Evolutionary conservation across 2,888 invertebrate genomes (phyloP).

Genomic region (Seladonia tumulorum): DNA sequence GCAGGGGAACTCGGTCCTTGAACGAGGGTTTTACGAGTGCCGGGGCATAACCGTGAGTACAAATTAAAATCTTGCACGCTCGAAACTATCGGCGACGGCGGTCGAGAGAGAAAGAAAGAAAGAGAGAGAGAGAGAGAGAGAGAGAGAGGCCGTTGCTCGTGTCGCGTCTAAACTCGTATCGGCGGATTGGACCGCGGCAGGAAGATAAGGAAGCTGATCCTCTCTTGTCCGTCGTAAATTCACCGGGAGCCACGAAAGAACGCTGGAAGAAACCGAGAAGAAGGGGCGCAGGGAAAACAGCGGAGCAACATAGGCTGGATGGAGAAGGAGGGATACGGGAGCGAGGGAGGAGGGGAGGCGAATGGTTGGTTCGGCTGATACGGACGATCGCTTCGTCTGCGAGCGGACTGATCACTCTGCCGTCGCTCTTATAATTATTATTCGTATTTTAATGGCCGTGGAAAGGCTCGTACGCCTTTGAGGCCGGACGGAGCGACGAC

Average conservation of each 20-base stretch:
- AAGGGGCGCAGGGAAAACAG: constrained; percentile 25
- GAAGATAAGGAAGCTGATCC: constrained; percentile 61
- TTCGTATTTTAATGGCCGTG: constrained; percentile 84
- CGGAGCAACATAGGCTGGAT: constrained; percentile 16
- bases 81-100: constrained; percentile 54
- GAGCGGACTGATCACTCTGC: constrained; percentile 82
- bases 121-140: not conserved
- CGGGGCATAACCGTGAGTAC: constrained; percentile 43
- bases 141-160: constrained; percentile 14
- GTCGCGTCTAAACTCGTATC: constrained; percentile 20
- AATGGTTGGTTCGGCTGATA: constrained; percentile 73
- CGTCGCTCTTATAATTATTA: constrained; percentile 84
- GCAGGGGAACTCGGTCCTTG: constrained; percentile 26
- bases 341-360: constrained; percentile 40
- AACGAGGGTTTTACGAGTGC: constrained; percentile 59
- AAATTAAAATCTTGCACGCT: constrained; percentile 61
- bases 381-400: constrained; percentile 80
- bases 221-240: constrained; percentile 55
- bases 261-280: constrained; percentile 4
- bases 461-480: constrained; percentile 79
- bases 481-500: constrained; percentile 76
- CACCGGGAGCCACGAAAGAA: constrained; percentile 42
- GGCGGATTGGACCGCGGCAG: constrained; percentile 24
- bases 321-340: constrained; percentile 12
- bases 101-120: not conserved